Evolutionary conservation across 2,113 vertebrate genomes (phyloP), one percentile per base, ranked within the genome.

Genomic region (Aramus guarauna): DNA sequence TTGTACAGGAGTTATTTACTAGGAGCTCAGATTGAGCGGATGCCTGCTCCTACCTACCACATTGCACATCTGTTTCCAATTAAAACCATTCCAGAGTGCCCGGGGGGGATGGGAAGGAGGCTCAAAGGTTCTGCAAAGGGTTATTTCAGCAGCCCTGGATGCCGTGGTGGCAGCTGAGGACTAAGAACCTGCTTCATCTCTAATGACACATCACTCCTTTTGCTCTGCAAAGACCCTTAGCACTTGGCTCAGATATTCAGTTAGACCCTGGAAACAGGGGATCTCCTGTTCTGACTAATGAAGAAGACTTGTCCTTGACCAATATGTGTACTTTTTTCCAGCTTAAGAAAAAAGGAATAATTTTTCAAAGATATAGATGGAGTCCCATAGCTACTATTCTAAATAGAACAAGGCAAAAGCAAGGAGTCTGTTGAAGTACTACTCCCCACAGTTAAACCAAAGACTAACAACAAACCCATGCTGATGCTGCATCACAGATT

Each of bases 11-110:
- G 37, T 74, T 89, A 77, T 74, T 95, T 95, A 73, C 92, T 73
- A 73, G 90, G 66, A 90, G 75, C 66, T 88, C 85, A 73, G 58
- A 74, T 4, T 67, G 37, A 94, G 92, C 81, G 90, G 95, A 85
- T 0, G 41, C 67, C 50, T 88, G 67, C 56, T 92, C 21, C 78
- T 95, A 90, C 96, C 96, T 96, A 96, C 94, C 90, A 90, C 36
- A 1, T 36, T 88, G 87, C 90, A 95, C 74, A 85, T 94, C 93
- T 96, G 96, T 80, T 95, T 97, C 84, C 66, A 90, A 91, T 97
- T 96, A 88, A 91, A 95, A 92, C 93, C 77, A 37, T 96, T 96
- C 64, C 43, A 43, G 21, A 21, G 81, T 85, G 52, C 74, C 84
- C 80, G 71, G 74, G 83, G 88, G 82, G 80, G 60, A 60, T 71